Evolutionary conservation across 2,888 invertebrate species (phyloP).

Genomic region (Agonopterix subpropinquella): DNA sequence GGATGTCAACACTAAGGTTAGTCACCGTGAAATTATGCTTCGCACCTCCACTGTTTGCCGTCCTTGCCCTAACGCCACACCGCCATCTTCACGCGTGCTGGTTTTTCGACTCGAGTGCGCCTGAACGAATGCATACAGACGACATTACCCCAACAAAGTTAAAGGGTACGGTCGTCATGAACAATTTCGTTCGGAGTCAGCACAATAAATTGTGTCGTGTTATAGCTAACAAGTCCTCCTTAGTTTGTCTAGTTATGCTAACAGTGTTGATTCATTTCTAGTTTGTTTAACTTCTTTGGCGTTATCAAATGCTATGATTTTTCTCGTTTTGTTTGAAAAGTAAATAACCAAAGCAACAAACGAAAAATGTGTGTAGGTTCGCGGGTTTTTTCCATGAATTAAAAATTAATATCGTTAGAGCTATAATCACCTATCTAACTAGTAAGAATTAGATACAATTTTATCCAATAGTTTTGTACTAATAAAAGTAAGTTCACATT

Average conservation of each 20-base stretch:
- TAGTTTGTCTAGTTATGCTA: constrained; percentile 48
- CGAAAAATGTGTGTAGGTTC: too few relatives aligned
- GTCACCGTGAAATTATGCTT: constrained; percentile 58
- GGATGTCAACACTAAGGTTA: constrained; percentile 20
- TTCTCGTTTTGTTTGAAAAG: too few relatives aligned
- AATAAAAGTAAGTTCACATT: too few relatives aligned
- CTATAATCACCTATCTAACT: too few relatives aligned
- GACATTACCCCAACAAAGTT: constrained; percentile 27
- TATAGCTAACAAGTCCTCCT: constrained; percentile 39
- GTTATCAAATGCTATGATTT: neutral
- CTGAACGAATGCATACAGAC: constrained; percentile 40
- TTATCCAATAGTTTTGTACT: too few relatives aligned
- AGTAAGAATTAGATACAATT: too few relatives aligned
- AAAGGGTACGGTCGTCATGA: constrained; percentile 23
- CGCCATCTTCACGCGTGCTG: constrained; percentile 50
- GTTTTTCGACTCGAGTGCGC: constrained; percentile 58
- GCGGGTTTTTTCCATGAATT: too few relatives aligned
- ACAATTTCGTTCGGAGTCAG: constrained; percentile 18
- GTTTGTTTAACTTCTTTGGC: constrained; percentile 27
- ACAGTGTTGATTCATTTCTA: constrained; percentile 43
- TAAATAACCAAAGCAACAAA: too few relatives aligned
- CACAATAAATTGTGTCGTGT: constrained; percentile 32
- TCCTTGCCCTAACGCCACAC: constrained; percentile 41
- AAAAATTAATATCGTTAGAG: too few relatives aligned
- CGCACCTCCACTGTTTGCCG: constrained; percentile 44